Conservation (phyloP, 2,797 vertebrate genomes). For the Hafferia zeledoni region DNA sequence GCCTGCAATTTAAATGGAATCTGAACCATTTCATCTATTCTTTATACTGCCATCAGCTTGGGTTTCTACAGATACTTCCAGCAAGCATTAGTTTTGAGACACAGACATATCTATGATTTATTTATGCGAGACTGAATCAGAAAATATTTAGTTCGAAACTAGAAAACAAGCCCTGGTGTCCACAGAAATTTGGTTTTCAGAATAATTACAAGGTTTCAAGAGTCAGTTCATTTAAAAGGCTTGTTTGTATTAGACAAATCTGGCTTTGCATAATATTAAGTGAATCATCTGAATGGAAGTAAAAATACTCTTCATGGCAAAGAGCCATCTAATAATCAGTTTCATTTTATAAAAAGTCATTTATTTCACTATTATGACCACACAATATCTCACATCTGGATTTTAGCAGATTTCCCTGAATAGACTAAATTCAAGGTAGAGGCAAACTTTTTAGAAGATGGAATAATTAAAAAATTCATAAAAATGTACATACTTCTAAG, state of each 20-base stretch:
- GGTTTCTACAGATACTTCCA: background rate
- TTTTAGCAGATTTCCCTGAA: background rate
- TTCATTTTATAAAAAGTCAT: background rate
- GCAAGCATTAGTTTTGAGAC: background rate
- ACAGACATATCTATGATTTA: background rate
- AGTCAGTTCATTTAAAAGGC: background rate
- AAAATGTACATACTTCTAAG: background rate
- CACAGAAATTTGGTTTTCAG: background rate
- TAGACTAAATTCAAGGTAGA: background rate
- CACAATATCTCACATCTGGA: background rate
- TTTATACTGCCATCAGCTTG: background rate
- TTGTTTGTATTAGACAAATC: slow-evolving; percentile 1
- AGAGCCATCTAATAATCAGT: background rate
- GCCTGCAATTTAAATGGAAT: background rate
- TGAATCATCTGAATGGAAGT: background rate
- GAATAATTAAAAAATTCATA: background rate
- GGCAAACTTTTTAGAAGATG: background rate
- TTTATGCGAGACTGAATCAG: background rate
- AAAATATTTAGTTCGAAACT: background rate
- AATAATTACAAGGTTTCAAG: background rate
- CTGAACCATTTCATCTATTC: background rate
- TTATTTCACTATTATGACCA: background rate
- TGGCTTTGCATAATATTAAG: background rate
- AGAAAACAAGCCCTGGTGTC: background rate
- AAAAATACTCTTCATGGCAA: background rate